Conservation (phyloP, 2,113 vertebrate genomes). For the Syngnathoides biaculeatus region DNA sequence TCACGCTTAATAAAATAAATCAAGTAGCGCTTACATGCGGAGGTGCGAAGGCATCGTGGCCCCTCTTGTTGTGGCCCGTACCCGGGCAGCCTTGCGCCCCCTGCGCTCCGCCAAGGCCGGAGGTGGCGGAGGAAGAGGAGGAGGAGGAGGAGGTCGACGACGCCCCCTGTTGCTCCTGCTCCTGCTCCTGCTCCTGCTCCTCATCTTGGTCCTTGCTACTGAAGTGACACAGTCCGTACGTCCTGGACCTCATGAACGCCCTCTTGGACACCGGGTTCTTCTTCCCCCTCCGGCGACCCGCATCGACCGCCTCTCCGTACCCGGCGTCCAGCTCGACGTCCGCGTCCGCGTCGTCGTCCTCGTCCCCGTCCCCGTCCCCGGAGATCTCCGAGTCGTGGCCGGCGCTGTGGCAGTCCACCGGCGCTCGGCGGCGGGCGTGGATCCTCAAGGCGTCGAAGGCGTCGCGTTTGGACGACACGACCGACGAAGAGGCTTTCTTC, state of each 20-base stretch:
- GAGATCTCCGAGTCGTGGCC: slow-evolving; percentile 55
- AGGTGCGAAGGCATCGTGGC: slow-evolving; percentile 23
- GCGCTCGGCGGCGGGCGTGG: slow-evolving; percentile 42
- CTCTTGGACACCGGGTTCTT: slow-evolving; percentile 25
- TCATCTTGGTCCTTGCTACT: slow-evolving; percentile 38
- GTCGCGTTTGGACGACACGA: slow-evolving; percentile 24
- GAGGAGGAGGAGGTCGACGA: neutral
- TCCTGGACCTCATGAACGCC: slow-evolving; percentile 42
- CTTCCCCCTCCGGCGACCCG: neutral
- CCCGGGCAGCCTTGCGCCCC: slow-evolving; percentile 36
- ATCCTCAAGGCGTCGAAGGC: slow-evolving; percentile 35
- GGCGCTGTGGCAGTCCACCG: slow-evolving; percentile 47
- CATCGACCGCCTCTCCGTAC: slow-evolving; percentile 18
- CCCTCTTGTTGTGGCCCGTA: slow-evolving; percentile 43
- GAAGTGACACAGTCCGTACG: slow-evolving; percentile 57
- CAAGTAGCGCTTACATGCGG: slow-evolving; percentile 41
- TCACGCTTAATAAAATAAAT: neutral
- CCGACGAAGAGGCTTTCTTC: slow-evolving; percentile 1
- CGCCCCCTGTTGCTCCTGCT: no score
- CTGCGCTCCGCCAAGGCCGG: neutral
- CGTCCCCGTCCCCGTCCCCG: slow-evolving; percentile 48
- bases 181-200: no score
- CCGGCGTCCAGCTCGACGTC: slow-evolving; percentile 40
- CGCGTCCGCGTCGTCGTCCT: slow-evolving; percentile 42
- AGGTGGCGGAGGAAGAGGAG: neutral